phyloP scores from a whole-genome alignment of 2,113 vertebrate genomes.

The Acanthochromis polyacanthus region DNA sequence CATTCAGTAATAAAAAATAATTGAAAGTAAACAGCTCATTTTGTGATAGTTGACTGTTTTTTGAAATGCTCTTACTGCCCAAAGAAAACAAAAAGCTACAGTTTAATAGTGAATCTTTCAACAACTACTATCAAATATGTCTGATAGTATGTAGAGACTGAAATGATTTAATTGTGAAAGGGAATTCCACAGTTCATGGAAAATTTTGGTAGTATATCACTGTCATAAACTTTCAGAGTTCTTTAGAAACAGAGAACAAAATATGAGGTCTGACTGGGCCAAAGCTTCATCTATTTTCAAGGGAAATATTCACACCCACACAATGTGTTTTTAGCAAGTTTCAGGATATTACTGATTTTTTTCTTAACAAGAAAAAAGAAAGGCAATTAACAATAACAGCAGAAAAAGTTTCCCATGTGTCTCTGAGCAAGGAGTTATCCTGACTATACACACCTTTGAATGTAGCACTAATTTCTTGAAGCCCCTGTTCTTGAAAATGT shows the following conservation, averaged over 20 bases:
- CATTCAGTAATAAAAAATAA: too few relatives aligned
- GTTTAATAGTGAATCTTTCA: slow-evolving; percentile 2
- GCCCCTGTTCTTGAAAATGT: too few relatives aligned
- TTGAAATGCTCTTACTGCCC: not conserved
- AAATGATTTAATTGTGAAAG: not conserved
- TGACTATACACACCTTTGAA: not conserved
- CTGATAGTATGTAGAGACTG: not conserved
- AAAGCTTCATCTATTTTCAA: too few relatives aligned
- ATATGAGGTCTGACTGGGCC: too few relatives aligned
- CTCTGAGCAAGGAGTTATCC: too few relatives aligned
- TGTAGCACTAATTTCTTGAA: not conserved
- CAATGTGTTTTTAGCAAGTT: not conserved
- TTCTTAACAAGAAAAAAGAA: not conserved
- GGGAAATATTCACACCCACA: not conserved
- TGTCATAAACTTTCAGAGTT: too few relatives aligned
- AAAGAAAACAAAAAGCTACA: not conserved
- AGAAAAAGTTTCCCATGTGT: too few relatives aligned
- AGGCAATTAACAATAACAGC: not conserved
- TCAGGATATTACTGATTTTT: not conserved
- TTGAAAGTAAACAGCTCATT: too few relatives aligned
- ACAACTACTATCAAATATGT: not conserved
- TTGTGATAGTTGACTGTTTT: too few relatives aligned
- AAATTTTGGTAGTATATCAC: too few relatives aligned
- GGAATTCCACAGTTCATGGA: not conserved
- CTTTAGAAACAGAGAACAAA: too few relatives aligned